These are phyloP conservation scores for Allygus modestus DNA, from an alignment of 2,888 invertebrate genomes.

Conservation along the genomic window DNA sequence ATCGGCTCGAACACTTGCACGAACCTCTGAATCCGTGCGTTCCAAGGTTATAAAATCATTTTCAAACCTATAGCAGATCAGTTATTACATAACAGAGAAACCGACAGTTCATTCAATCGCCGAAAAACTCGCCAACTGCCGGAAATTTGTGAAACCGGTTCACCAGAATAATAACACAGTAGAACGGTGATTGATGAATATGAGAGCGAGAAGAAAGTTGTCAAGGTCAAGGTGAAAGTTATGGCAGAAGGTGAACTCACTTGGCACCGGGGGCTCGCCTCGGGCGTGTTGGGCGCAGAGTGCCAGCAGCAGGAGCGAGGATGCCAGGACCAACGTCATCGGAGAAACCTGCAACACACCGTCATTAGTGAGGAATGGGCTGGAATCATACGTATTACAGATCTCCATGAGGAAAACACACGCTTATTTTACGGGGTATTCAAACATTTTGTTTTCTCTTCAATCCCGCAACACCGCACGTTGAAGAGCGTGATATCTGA, in stretches of 20 bases:
- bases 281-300: not conserved
- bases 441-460: too few relatives aligned
- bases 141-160: not conserved
- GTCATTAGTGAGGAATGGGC: not conserved
- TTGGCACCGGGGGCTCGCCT: slow-evolving; percentile 36
- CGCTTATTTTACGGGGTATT: too few relatives aligned
- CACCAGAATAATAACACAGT: not conserved
- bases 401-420: too few relatives aligned
- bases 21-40: too few relatives aligned
- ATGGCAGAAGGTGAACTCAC: slow-evolving; percentile 27
- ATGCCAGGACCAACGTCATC: not conserved
- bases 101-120: not conserved
- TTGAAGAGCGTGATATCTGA: too few relatives aligned
- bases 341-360: slow-evolving; percentile 44
- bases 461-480: too few relatives aligned
- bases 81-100: not conserved
- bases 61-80: not conserved
- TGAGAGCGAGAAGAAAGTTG: slow-evolving; percentile 26
- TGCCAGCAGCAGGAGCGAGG: not conserved
- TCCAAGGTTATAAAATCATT: too few relatives aligned
- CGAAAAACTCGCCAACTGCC: slow-evolving; percentile 6
- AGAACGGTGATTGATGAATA: not conserved
- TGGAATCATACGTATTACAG: not conserved
- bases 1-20: too few relatives aligned
- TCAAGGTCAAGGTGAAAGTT: slow-evolving; percentile 35